A percentile compares a stretch with the other conserved stretches of the same genome.
phyloP scores from a whole-genome alignment of 2,113 vertebrate species.

The human (Homo sapiens) region DNA sequence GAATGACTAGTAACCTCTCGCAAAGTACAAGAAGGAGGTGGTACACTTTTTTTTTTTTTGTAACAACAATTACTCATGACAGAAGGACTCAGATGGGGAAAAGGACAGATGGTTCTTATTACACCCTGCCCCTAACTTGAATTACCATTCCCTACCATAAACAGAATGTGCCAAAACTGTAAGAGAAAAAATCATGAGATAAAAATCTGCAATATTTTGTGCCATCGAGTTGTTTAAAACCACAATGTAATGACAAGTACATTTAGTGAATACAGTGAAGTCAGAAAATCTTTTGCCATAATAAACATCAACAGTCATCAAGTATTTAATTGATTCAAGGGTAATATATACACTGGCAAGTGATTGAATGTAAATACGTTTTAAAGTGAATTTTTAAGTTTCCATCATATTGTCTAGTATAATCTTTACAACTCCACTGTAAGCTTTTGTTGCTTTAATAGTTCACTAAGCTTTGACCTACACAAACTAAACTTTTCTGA shows the following conservation, averaged over 20 bases:
- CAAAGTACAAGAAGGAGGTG: background rate
- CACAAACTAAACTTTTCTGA: slow-evolving; percentile 27
- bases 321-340: background rate
- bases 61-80: slow-evolving; percentile 4
- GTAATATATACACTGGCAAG: background rate
- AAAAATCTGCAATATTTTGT: background rate
- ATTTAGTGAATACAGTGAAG: background rate
- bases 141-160: background rate
- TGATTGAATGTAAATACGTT: background rate
- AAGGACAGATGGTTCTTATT: slow-evolving; percentile 65
- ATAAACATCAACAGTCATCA: background rate
- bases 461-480: slow-evolving; percentile 37
- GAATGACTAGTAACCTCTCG: background rate
- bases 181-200: background rate
- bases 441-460: slow-evolving; percentile 3
- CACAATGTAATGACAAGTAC: background rate
- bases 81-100: slow-evolving; percentile 26
- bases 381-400: background rate
- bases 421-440: background rate
- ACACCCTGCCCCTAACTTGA: slow-evolving; percentile 49
- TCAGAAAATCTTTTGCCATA: background rate
- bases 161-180: background rate
- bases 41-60: background rate
- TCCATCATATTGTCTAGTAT: background rate
- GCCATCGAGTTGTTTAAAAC: background rate